Conservation (phyloP, 2,797 vertebrate genomes). For the Simalia tracyae region DNA sequence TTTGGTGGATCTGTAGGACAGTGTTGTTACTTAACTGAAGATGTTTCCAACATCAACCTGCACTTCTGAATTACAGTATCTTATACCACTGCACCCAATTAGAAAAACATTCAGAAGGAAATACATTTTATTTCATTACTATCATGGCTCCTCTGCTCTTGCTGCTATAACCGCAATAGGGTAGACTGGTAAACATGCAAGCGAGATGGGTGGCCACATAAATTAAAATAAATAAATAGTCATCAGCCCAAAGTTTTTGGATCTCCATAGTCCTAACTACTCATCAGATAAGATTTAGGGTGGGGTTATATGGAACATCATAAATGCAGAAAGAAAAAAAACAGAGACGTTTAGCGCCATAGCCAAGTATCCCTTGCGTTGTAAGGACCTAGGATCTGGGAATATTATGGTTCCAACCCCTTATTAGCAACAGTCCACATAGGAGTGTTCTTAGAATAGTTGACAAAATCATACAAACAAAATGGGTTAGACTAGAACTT, state of each 20-base stretch:
- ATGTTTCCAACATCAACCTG: neutral
- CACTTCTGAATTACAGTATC: neutral
- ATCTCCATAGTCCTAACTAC: neutral
- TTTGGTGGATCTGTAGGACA: neutral
- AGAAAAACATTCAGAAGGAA: neutral
- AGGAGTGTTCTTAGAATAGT: neutral
- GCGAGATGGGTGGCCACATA: no score
- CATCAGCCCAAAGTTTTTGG: neutral
- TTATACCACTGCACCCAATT: conserved; percentile 25
- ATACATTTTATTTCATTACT: neutral
- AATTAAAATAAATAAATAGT: no score
- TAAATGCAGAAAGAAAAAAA: neutral
- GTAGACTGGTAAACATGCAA: no score
- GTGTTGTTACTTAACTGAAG: conserved; percentile 4
- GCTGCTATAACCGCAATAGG: no score
- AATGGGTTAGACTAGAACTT: neutral
- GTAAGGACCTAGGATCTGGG: no score
- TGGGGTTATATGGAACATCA: neutral
- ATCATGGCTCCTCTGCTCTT: no score
- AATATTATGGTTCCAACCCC: neutral
- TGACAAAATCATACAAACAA: neutral
- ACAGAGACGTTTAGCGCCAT: no score
- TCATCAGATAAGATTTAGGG: neutral
- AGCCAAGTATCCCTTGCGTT: no score
- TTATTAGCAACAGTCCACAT: neutral